These are phyloP conservation scores for Nycticryphes semicollaris DNA, from an alignment of 2,113 vertebrate species.

Conservation along the genomic window DNA sequence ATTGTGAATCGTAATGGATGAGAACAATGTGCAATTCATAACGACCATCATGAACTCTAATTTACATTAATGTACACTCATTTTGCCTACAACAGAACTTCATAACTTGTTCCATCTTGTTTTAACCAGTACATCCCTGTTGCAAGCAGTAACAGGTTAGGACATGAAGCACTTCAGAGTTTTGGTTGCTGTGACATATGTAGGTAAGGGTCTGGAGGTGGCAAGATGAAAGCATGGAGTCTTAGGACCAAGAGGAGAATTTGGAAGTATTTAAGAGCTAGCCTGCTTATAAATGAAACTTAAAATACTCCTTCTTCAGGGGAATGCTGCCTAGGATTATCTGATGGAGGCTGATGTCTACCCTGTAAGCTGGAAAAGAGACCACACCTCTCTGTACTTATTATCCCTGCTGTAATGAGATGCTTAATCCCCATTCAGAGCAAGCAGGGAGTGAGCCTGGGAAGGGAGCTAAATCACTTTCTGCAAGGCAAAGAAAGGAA, in stretches of 20 bases:
- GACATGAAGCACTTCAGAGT: background rate
- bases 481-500: background rate
- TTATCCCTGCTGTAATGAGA: background rate
- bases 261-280: background rate
- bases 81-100: background rate
- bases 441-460: background rate
- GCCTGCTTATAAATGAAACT: background rate
- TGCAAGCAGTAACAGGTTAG: background rate
- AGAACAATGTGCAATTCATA: slow-evolving; percentile 15
- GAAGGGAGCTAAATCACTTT: background rate
- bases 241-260: background rate
- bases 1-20: background rate
- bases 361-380: background rate
- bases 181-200: background rate
- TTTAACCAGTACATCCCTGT: background rate
- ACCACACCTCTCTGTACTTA: background rate
- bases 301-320: background rate
- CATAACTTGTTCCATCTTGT: background rate
- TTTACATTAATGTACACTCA: background rate
- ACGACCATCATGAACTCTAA: background rate
- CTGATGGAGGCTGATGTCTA: background rate
- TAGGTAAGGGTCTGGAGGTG: background rate
- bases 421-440: background rate
- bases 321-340: background rate
- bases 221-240: background rate